Conservation (phyloP, 2,113 vertebrate genomes). For the Myrmecobius fasciatus region DNA sequence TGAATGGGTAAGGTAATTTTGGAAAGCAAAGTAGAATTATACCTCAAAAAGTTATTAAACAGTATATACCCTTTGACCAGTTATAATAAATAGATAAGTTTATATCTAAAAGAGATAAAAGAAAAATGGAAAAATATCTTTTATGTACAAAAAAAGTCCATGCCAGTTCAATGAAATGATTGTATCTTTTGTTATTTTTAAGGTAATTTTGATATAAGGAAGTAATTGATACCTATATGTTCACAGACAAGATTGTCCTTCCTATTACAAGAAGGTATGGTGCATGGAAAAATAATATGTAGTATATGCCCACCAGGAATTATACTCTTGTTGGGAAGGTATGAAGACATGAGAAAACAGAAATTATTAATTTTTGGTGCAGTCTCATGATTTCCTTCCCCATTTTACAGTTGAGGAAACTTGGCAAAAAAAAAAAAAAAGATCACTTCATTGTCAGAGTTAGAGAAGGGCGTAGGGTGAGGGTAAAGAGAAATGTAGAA, state of each 20-base stretch:
- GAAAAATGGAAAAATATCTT: not conserved
- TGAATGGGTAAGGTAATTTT: not conserved
- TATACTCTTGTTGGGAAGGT: not conserved
- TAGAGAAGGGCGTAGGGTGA: not conserved
- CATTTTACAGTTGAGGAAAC: not conserved
- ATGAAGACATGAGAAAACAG: not conserved
- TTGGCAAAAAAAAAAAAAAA: not conserved
- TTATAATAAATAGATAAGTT: not conserved
- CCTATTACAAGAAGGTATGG: not conserved
- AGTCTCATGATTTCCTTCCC: not conserved
- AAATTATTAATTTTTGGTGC: not conserved
- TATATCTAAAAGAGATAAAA: not conserved
- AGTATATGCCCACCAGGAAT: not conserved
- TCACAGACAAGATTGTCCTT: not conserved
- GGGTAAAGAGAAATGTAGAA: not conserved
- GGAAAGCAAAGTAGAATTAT: not conserved
- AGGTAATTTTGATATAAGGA: not conserved
- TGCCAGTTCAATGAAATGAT: not conserved
- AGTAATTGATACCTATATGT: not conserved
- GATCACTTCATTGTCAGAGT: not conserved
- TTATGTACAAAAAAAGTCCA: not conserved
- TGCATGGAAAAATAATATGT: not conserved
- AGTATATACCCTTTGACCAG: not conserved
- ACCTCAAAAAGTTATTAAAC: not conserved
- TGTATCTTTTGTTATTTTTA: not conserved